phyloP scores from a whole-genome alignment of 2,113 vertebrate genomes.

The Barbus barbus region DNA sequence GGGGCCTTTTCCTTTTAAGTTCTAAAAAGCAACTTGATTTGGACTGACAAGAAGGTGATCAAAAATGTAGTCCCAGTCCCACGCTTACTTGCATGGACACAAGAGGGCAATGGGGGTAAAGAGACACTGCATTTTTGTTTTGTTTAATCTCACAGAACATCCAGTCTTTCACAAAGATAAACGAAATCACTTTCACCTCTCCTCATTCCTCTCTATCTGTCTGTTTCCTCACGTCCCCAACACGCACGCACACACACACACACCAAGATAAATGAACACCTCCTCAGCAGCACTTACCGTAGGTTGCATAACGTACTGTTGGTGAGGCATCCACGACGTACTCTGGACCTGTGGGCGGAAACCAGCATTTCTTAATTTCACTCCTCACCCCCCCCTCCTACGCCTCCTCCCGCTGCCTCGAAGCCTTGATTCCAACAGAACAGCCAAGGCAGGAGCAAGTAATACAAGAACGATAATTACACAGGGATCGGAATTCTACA shows the following conservation, averaged over 20 bases:
- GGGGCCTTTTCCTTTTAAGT: no score
- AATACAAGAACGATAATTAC: conserved; percentile 58
- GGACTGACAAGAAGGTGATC: background rate
- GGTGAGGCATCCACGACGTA: conserved; percentile 99
- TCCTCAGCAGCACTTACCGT: conserved; percentile 88
- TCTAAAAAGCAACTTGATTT: background rate
- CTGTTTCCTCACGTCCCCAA: conserved; percentile 9
- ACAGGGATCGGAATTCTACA: conserved; percentile 62
- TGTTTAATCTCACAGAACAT: background rate
- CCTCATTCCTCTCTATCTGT: conserved; percentile 22
- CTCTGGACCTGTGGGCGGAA: conserved; percentile 89
- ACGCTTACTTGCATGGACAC: conserved; percentile 21
- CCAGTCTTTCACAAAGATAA: background rate
- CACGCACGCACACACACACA: background rate
- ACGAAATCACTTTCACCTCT: conserved; percentile 30
- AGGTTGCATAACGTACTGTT: conserved; percentile 99
- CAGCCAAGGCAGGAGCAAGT: conserved; percentile 54
- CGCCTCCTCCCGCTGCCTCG: conserved; percentile 11
- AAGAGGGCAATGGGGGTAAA: conserved; percentile 33
- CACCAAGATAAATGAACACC: conserved; percentile 30
- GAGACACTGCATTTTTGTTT: background rate
- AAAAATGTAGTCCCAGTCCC: background rate
- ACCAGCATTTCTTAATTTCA: conserved; percentile 53
- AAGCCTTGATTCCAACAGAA: conserved; percentile 39
- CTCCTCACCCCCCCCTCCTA: conserved; percentile 33